These are phyloP conservation scores for Ibycter americanus DNA, from an alignment of 2,797 vertebrate genomes.

Conservation along the genomic window DNA sequence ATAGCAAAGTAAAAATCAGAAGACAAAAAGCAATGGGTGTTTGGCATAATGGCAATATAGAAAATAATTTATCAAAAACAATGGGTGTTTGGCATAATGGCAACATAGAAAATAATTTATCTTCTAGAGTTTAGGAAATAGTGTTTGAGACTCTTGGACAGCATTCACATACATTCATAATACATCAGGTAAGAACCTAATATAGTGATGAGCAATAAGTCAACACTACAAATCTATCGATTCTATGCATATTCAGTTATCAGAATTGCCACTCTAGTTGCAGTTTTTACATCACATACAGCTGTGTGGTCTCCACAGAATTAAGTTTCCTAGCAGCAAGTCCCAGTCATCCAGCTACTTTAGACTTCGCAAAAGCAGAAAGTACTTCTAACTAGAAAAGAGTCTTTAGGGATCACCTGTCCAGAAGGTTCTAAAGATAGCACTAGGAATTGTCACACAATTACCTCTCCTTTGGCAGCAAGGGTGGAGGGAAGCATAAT, in stretches of 20 bases:
- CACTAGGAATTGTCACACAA: accelerated
- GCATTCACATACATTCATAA: background rate
- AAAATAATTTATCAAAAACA: background rate
- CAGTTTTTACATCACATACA: background rate
- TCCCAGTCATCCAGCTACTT: background rate
- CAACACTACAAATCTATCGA: background rate
- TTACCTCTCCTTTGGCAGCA: background rate
- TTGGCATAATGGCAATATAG: background rate
- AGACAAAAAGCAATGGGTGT: background rate
- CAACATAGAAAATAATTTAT: background rate
- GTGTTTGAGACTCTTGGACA: background rate
- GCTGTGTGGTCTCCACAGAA: accelerated
- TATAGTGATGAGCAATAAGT: background rate
- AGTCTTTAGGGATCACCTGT: background rate
- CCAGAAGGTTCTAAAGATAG: background rate
- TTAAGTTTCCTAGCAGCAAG: background rate
- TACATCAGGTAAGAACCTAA: background rate
- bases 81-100: accelerated
- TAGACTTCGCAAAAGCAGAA: background rate
- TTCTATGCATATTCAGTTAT: background rate
- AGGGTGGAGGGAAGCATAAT: background rate
- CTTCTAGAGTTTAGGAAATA: background rate
- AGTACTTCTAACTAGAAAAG: background rate
- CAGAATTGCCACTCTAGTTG: background rate
- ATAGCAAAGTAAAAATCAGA: background rate